phyloP scores from a whole-genome alignment of 2,888 invertebrate species.

The Clepsis dumicolana region DNA sequence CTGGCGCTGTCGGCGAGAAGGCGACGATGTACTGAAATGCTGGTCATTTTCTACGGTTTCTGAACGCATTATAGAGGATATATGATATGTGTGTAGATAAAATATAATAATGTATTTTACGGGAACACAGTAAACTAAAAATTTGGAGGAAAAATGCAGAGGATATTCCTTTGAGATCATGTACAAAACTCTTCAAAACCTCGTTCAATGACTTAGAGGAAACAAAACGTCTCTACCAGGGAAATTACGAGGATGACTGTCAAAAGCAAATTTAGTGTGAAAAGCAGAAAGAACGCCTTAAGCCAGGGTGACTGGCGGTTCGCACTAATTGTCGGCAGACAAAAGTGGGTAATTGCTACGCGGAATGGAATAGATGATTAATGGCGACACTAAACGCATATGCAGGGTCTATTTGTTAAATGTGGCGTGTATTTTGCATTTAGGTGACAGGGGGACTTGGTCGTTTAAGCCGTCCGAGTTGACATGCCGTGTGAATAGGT shows the following conservation, averaged over 20 bases:
- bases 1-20: too few species aligned
- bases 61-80: too few species aligned
- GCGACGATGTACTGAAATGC: too few species aligned
- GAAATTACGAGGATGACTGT: constrained; percentile 17
- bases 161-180: too few species aligned
- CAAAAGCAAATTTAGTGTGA: constrained; percentile 16
- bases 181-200: background rate
- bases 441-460: background rate
- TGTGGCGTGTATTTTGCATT: constrained; percentile 6
- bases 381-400: constrained; percentile 5
- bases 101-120: too few species aligned
- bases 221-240: constrained; percentile 10
- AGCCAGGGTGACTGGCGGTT: constrained; percentile 18
- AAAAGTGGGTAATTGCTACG: constrained; percentile 21
- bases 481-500: too few species aligned
- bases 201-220: background rate
- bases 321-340: constrained; percentile 8
- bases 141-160: too few species aligned
- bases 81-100: too few species aligned
- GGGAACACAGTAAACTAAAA: too few species aligned
- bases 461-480: background rate
- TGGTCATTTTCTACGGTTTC: too few species aligned
- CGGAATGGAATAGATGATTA: constrained; percentile 14
- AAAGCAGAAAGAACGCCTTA: constrained; percentile 12
- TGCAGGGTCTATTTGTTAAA: background rate